phyloP scores from a whole-genome alignment of 2,797 vertebrate genomes.

The Anableps anableps region DNA sequence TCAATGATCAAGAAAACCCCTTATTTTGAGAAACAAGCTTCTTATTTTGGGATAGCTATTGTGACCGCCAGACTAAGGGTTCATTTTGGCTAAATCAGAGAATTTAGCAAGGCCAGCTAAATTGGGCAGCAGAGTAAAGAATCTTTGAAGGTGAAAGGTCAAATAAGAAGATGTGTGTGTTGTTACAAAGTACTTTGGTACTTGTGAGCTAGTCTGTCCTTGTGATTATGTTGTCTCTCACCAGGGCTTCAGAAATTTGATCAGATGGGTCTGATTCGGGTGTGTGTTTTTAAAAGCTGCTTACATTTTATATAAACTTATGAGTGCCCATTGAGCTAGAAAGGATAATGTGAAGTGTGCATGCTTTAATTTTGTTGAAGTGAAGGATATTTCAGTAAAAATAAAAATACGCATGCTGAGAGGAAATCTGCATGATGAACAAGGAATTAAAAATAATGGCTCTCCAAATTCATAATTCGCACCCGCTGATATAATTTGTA shows the following conservation, averaged over 20 bases:
- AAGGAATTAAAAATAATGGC: constrained; percentile 17
- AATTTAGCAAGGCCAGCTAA: not conserved
- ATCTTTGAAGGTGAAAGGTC: not conserved
- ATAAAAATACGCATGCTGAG: not conserved
- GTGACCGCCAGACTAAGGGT: not conserved
- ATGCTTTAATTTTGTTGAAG: not conserved
- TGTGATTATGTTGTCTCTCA: too few species aligned
- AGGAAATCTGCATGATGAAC: constrained; percentile 9
- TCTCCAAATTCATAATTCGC: constrained; percentile 8
- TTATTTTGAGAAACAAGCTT: too few species aligned
- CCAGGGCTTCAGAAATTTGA: not conserved
- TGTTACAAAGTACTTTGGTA: not conserved
- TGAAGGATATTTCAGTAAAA: constrained; percentile 3
- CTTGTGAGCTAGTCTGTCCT: not conserved
- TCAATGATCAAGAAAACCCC: too few species aligned
- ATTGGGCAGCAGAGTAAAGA: not conserved
- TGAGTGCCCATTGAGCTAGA: not conserved
- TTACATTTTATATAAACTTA: constrained; percentile 14
- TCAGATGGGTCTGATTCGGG: not conserved
- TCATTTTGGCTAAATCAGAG: not conserved
- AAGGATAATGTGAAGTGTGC: not conserved
- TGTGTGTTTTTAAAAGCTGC: not conserved
- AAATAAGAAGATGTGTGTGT: not conserved
- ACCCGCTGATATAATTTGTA: constrained; percentile 23
- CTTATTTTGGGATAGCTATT: not conserved